Percentiles rank a stretch among this genome's conserved stretches.
Conservation (phyloP, 2,113 vertebrate species). For the Eudyptes chrysolophus region DNA sequence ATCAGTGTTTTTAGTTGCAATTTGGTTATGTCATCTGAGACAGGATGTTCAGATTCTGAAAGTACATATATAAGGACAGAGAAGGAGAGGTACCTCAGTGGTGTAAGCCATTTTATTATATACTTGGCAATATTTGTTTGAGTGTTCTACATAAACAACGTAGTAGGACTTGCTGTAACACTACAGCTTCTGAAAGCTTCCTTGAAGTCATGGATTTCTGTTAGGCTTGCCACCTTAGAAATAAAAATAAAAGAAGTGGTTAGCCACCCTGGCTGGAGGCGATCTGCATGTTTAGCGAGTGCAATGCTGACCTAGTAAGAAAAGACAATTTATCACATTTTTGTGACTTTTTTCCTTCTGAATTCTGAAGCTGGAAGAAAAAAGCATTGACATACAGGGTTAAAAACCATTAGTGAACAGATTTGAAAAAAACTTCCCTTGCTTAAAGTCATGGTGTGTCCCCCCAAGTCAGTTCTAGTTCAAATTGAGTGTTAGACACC, state of each 20-base stretch:
- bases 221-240: background rate
- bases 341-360: background rate
- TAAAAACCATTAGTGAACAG: background rate
- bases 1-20: background rate
- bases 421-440: background rate
- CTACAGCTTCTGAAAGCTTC: background rate
- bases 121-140: background rate
- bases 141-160: background rate
- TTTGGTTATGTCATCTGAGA: background rate
- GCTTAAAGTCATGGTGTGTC: background rate
- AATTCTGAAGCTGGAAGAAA: background rate
- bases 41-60: background rate
- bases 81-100: background rate
- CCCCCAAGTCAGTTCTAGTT: background rate
- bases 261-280: background rate
- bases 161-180: background rate
- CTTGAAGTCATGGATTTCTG: background rate
- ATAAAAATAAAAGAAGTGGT: background rate
- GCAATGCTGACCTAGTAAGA: background rate
- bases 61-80: background rate
- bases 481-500: background rate
- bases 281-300: background rate
- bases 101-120: background rate
- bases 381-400: background rate
- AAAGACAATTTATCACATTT: background rate